Conservation (phyloP, 2,888 invertebrate genomes). For the Zhuqinia jingwanae region DNA sequence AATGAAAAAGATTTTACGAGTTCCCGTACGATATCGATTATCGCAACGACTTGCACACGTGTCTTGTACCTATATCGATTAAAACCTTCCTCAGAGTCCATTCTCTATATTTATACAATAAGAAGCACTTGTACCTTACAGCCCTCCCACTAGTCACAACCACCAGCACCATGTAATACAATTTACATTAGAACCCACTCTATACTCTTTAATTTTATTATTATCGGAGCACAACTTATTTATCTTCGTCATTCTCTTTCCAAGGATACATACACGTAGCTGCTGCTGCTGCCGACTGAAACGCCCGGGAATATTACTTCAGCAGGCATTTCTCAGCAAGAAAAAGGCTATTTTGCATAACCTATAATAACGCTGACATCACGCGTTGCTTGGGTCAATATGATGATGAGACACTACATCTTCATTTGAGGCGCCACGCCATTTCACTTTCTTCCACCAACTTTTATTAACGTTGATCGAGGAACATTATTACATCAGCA, state of each 20-base stretch:
- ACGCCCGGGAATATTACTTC: slow-evolving; percentile 1
- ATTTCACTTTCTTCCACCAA: background rate
- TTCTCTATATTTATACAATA: slow-evolving; percentile 74
- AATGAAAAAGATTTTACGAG: slow-evolving; percentile 63
- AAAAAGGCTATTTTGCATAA: no score
- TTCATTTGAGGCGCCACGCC: background rate
- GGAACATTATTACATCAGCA: background rate
- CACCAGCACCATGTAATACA: slow-evolving; percentile 67
- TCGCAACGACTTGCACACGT: slow-evolving; percentile 77
- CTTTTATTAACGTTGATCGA: background rate
- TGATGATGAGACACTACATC: no score
- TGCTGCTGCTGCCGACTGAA: slow-evolving; percentile 28
- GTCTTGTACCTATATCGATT: slow-evolving; percentile 78
- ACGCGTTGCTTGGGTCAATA: background rate
- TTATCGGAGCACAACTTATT: slow-evolving; percentile 40
- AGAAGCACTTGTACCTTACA: slow-evolving; percentile 74
- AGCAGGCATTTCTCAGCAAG: slow-evolving; percentile 48
- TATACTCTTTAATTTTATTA: slow-evolving; percentile 24
- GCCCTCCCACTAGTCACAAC: slow-evolving; percentile 67
- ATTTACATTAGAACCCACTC: slow-evolving; percentile 57
- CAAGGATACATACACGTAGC: background rate
- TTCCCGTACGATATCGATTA: slow-evolving; percentile 77
- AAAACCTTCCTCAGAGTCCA: slow-evolving; percentile 76
- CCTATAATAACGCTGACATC: no score
- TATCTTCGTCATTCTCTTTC: slow-evolving; percentile 19